phyloP scores from a whole-genome alignment of 2,113 vertebrate genomes.

The Panthera uncia region DNA sequence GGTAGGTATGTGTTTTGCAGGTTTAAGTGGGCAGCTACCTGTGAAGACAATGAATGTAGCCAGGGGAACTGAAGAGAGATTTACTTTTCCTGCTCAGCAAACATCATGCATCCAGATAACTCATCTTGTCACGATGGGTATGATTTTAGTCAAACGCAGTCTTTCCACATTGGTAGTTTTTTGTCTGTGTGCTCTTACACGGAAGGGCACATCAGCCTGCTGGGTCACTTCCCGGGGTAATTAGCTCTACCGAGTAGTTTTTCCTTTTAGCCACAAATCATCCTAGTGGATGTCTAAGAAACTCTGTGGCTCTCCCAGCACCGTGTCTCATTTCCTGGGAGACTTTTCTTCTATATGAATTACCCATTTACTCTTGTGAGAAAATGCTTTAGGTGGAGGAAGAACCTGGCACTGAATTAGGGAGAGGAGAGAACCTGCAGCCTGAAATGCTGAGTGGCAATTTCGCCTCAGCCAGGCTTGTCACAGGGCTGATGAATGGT shows the following conservation, averaged over 20 bases:
- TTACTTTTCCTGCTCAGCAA: background rate
- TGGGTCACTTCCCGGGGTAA: background rate
- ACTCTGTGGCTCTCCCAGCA: fast-evolving
- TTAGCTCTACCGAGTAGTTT: background rate
- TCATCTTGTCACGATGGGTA: background rate
- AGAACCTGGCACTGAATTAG: background rate
- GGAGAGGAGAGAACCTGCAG: constrained; percentile 5
- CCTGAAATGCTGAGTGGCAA: constrained; percentile 52
- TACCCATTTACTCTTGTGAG: constrained; percentile 55
- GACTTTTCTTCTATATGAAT: constrained; percentile 27
- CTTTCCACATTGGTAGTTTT: background rate
- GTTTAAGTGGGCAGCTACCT: background rate
- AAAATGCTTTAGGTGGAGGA: constrained; percentile 28
- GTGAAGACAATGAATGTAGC: background rate
- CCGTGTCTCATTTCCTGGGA: constrained; percentile 37
- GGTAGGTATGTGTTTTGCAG: background rate
- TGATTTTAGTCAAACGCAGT: background rate
- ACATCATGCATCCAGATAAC: background rate
- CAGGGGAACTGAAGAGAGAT: background rate
- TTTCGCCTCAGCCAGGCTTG: constrained; percentile 30
- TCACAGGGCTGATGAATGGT: constrained; percentile 41
- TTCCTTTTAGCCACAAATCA: background rate
- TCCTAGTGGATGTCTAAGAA: background rate
- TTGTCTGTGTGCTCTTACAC: background rate
- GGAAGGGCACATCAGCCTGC: fast-evolving